A percentile compares a stretch with the other conserved stretches of the same genome.
Conservation (phyloP, 2,797 vertebrate species). For the Protonibea diacanthus region DNA sequence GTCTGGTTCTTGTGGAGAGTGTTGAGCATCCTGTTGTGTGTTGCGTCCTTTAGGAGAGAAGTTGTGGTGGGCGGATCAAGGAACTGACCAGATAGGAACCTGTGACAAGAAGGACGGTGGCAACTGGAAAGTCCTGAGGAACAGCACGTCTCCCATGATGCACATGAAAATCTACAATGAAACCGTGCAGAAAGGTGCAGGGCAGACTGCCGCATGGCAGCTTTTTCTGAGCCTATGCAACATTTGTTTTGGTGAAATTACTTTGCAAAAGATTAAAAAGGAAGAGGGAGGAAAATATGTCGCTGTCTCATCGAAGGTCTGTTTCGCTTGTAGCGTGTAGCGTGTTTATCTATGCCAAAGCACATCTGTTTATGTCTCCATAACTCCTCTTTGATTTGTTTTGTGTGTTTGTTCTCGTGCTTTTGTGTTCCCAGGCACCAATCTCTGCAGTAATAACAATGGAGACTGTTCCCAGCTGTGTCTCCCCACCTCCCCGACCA, state of each 20-base stretch:
- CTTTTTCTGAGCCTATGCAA: neutral
- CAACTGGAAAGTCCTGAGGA: conserved; percentile 89
- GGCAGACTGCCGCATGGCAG: neutral
- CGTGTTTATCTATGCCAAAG: conserved; percentile 49
- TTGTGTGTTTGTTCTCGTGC: conserved; percentile 56
- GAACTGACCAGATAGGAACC: conserved; percentile 95
- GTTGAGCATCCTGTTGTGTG: conserved; percentile 6
- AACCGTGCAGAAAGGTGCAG: conserved; percentile 90
- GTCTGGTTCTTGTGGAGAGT: neutral
- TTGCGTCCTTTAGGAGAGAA: conserved; percentile 86
- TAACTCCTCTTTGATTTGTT: conserved; percentile 66
- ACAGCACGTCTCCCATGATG: conserved; percentile 96
- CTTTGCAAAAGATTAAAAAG: neutral
- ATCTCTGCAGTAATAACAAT: conserved; percentile 94
- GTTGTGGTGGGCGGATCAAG: conserved; percentile 98
- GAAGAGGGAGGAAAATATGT: conserved; percentile 5
- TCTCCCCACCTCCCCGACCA: conserved; percentile 91
- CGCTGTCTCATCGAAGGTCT: conserved; percentile 30
- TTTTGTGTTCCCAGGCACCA: conserved; percentile 84
- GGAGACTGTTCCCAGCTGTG: conserved; percentile 98
- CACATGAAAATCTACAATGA: conserved; percentile 99
- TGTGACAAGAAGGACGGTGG: conserved; percentile 94
- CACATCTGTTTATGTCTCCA: conserved; percentile 62
- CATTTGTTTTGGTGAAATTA: conserved; percentile 39
- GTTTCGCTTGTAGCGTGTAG: conserved; percentile 31